Conservation (phyloP, 2,888 invertebrate genomes). For the Platycheirus albimanus region DNA sequence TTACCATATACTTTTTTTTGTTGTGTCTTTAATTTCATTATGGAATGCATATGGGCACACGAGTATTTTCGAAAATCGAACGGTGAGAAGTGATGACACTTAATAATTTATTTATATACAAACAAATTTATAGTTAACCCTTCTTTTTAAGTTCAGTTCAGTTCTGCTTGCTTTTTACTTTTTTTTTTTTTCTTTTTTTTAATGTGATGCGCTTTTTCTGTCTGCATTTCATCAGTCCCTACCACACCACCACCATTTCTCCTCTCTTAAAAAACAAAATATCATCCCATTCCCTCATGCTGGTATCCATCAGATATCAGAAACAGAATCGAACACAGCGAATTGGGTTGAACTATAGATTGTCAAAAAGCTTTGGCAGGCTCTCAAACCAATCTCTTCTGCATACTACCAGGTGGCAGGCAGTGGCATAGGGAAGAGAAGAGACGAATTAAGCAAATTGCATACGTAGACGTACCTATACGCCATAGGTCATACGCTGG, state of each 20-base stretch:
- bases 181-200: too few species aligned
- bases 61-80: conserved; percentile 27
- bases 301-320: conserved; percentile 4
- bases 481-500: too few species aligned
- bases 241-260: not conserved
- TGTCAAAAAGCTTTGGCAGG: conserved; percentile 54
- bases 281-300: conserved; percentile 15
- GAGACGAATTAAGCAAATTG: conserved; percentile 69
- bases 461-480: too few species aligned
- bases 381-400: conserved; percentile 18
- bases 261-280: not conserved
- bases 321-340: conserved; percentile 47
- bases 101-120: conserved; percentile 51
- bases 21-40: conserved; percentile 17
- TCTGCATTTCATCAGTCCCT: conserved; percentile 23
- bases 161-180: too few species aligned
- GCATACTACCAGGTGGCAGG: too few species aligned
- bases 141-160: conserved; percentile 7
- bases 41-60: not conserved
- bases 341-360: conserved; percentile 60
- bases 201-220: conserved; percentile 50
- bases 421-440: conserved; percentile 52
- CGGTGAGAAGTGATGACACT: conserved; percentile 50
- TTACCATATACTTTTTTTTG: conserved; percentile 29
- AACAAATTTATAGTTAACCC: conserved; percentile 37